Base-by-base conservation (phyloP, 2,888 invertebrate genomes). In the Eupithecia centaureata region DNA sequence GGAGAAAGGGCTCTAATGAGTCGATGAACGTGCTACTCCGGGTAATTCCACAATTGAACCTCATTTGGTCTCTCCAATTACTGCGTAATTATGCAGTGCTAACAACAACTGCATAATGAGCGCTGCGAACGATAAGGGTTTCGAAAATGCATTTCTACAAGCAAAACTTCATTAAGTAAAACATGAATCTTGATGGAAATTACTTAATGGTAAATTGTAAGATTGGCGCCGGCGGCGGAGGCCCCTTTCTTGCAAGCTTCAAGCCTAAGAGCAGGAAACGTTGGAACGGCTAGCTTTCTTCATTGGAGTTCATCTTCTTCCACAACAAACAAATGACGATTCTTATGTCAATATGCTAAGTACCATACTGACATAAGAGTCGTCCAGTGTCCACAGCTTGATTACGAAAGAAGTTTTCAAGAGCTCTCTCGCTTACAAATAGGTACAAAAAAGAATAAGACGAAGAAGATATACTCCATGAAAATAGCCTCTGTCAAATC, bases 111-210 rank as follows among this genome's bases (percentile, higher is more conserved):
- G 65, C 59, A 63, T 58, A 70, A 68, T 56, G 52, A 70, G 69
- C 54, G 63, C 69, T 47, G 58, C 61, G 61, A 73, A 66, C 72
- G 65, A 70, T 63, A 76, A 75, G 73, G 71, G 74, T 75, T 76
- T 71, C 65, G 72, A 74, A 77, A 76, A 76, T 72, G 73, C 77
- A 74, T 72, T 74, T 77, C 68, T 76, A 78, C 73, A 76, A 75
- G 77, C 77, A 77, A 77, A 76, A 76, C 72, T 72, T 73, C 73
- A 74, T 88, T 86, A 85, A 82, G 80, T 80, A 79, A 82, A 85
- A 84, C 84, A 86, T 85, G 84, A 86, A 86, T 86, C 84, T 85
- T 83, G 83, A 86, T 86, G 84, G 83, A 88, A 89, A 89, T 87
- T 85, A 84, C 85, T 86, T 87, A 84, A 87, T 85, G 85, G 82